Evolutionary conservation across 2,797 vertebrate species (phyloP).

Genomic region (Pseudochromis fuscus): DNA sequence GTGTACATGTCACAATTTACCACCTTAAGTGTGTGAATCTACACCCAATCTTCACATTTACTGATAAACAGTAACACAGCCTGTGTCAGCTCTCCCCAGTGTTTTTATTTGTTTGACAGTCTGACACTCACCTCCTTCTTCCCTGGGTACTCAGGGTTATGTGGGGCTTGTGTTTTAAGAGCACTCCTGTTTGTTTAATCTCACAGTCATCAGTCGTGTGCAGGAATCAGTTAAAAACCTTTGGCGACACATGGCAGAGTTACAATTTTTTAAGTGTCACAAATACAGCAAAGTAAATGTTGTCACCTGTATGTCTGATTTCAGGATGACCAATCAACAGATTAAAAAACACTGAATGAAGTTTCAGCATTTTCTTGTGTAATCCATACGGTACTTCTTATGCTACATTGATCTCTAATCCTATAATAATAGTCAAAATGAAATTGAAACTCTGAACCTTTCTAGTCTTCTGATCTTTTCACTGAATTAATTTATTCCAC

Average conservation of each 20-base stretch:
- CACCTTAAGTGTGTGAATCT: neutral
- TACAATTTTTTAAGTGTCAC: constrained; percentile 1
- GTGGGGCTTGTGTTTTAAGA: neutral
- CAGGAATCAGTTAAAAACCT: neutral
- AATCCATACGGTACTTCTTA: neutral
- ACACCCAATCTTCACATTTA: neutral
- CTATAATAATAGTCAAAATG: constrained; percentile 1
- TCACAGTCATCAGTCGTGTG: neutral
- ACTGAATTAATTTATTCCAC: constrained; percentile 32
- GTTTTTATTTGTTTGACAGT: neutral
- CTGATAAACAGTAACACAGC: neutral
- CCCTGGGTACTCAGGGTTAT: neutral
- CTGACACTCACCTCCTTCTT: neutral
- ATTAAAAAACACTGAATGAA: neutral
- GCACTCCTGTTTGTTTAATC: neutral
- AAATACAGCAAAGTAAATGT: constrained; percentile 21
- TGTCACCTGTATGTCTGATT: neutral
- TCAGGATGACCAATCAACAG: neutral
- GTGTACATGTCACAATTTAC: neutral
- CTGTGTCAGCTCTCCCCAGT: neutral
- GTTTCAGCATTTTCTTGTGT: neutral
- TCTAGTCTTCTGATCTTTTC: constrained; percentile 31
- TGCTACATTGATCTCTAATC: neutral
- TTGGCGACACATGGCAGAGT: neutral
- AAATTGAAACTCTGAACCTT: constrained; percentile 27